phyloP scores from a whole-genome alignment of 2,113 vertebrate genomes.

The Lamprologus speciosus region DNA sequence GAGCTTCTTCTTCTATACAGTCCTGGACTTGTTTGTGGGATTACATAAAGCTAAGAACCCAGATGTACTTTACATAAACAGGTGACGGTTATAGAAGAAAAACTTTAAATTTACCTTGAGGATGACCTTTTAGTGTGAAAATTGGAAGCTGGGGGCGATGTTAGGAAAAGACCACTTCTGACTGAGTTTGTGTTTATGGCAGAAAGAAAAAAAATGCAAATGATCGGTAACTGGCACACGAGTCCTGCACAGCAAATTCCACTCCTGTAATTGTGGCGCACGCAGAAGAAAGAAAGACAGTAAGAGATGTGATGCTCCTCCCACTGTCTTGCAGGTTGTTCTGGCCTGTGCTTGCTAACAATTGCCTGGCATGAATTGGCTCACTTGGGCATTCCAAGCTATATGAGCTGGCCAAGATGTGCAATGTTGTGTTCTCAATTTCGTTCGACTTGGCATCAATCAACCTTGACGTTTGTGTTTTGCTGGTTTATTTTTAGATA shows the following conservation, averaged over 20 bases:
- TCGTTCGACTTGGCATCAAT: neutral
- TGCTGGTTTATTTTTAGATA: neutral
- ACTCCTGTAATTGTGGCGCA: neutral
- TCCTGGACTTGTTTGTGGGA: neutral
- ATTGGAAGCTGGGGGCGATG: neutral
- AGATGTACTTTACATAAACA: neutral
- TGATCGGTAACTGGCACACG: neutral
- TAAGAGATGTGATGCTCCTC: neutral
- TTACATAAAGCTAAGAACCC: neutral
- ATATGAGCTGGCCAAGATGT: neutral
- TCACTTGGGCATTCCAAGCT: neutral
- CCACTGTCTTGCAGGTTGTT: neutral
- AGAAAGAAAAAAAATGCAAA: neutral
- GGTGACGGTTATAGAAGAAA: accelerated
- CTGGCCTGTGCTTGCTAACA: neutral
- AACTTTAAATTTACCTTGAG: neutral
- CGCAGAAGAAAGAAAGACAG: neutral
- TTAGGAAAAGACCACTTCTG: neutral
- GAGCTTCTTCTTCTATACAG: neutral
- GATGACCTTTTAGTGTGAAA: neutral
- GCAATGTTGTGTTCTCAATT: neutral
- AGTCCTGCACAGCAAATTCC: neutral
- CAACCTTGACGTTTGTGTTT: neutral
- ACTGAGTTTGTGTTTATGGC: neutral
- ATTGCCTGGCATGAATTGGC: neutral